Evolutionary conservation across 2,888 invertebrate genomes (phyloP).

Genomic region (Hyposoter dolosus): DNA sequence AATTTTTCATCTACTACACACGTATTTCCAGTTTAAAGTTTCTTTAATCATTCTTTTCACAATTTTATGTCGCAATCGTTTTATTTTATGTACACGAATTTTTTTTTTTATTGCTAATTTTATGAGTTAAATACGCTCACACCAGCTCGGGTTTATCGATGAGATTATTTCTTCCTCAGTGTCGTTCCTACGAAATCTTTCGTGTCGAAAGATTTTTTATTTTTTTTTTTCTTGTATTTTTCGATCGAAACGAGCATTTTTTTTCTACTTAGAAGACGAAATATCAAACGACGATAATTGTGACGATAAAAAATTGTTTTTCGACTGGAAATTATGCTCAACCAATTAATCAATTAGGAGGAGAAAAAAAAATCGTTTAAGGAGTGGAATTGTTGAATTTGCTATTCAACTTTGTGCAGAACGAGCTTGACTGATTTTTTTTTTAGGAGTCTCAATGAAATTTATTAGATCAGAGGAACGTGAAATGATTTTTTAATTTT

Average conservation of each 20-base stretch:
- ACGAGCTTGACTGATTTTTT: background rate
- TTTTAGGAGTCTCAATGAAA: background rate
- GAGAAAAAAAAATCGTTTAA: background rate
- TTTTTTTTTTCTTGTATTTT: background rate
- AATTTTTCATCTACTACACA: slow-evolving; percentile 63
- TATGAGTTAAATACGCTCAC: slow-evolving; percentile 74
- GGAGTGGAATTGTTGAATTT: background rate
- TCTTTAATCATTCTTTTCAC: slow-evolving; percentile 53
- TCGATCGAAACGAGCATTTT: background rate
- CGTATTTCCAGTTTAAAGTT: slow-evolving; percentile 57
- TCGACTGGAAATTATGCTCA: background rate
- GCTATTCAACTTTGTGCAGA: background rate
- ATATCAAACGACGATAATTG: background rate
- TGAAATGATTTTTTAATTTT: background rate
- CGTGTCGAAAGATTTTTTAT: background rate
- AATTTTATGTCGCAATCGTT: slow-evolving; percentile 58
- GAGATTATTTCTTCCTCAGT: slow-evolving; percentile 16
- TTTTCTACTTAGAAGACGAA: background rate
- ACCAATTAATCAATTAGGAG: background rate
- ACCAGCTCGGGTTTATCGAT: slow-evolving; percentile 30
- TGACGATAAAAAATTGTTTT: background rate
- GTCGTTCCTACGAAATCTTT: background rate
- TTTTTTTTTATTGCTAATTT: slow-evolving; percentile 81
- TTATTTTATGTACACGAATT: slow-evolving; percentile 78
- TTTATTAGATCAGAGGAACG: background rate